Evolutionary conservation across 2,888 invertebrate genomes (phyloP), one percentile per base, ranked within the genome.

Genomic region (Hirtodrosophila confusa): DNA sequence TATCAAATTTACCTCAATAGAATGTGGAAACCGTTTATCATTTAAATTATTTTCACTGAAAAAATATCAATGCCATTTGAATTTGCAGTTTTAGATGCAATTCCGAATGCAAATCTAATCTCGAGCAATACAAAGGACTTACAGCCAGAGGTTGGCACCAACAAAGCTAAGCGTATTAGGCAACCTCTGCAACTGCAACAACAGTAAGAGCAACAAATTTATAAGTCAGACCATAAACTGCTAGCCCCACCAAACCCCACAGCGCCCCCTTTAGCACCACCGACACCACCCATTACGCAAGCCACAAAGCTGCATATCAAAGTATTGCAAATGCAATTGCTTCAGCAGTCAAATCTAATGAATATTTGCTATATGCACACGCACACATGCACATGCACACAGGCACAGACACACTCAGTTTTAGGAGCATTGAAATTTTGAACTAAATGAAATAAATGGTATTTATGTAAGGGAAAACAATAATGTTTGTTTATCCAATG

Each of bases 121-220:
- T 17, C 17, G 3, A 33, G 31, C 31, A 40, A 23, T 48, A 55
- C 40, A 51, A 64, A 37, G 48, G 39, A 51, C 50, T 50, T 45
- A 50, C 24, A 11, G 66, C 33, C 44, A 53, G 35, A 40, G 31
- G 44, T 44, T 58, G 56, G 12, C 73, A 24, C 45, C 47, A 51
- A 72, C 40, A 61, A 51, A 58, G 57, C 44, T 75, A 69, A 75
- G 69, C 69, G 79, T 49, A 69, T 75, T 75, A 75, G 41, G 40
- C 35, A 54, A 54, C 57, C 51, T 43, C 53, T 77, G 55, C 56
- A 53, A 54, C 12, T 31, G 36, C 56, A 72, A 36, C 45, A 55
- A 41, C n/a, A 44, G 3, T 37, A 57, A 51, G 51, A 35, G 41
- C 75, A 63, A 64, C 66, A 67, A 60, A 73, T 68, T 61, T 67